Base-by-base conservation (phyloP, 2,888 invertebrate genomes). In the Amaurobius ferox region DNA sequence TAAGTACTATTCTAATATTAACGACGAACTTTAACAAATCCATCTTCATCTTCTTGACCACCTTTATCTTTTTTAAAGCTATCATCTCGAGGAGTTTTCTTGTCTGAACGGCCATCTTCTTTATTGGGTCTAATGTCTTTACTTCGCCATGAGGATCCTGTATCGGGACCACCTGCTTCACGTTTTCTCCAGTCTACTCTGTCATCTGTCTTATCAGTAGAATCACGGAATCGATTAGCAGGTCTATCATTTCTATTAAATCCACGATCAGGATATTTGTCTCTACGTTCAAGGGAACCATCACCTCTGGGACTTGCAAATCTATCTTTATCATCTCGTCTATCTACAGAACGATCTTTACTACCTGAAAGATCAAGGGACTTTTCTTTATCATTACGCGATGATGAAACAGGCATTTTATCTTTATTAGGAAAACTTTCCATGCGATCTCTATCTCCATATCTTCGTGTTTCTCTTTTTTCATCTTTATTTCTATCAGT, bases 11-110 rank as follows among this genome's bases (percentile, higher is more conserved):
- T n/a, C n/a, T 1, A 61, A 0, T 26, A 23, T 61, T 85, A 86
- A 55, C 85, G 78, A 26, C 78, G 61, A 29, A 86, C 85, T 79
- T 28, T 66, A 11, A 48, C 32, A 40, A 86, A 86, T 9, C 85
- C 85, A 19, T 86, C 76, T 26, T 83, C 85, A 39, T 86, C 85
- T 26, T 19, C 40, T 62, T 78, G 64, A 19, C 23, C 30, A n/a
- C 68, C 26, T 23, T 39, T 64, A 35, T 83, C 85, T 11, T 23
- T 23, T 32, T 39, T 16, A 29, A 40, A 61, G n/a, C 40, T 39
- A 9, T 66, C 61, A 39, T 78, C 85, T 62, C 48, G 16, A 23
- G 81, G 61, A 29, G 48, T 70, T 16, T 19, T 48, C 32, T 39
- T 73, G 6, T 71, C 71, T 26, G 55, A 30, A 3, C 85, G 48